phyloP scores from a whole-genome alignment of 2,888 invertebrate genomes.

The Tinea trinotella region DNA sequence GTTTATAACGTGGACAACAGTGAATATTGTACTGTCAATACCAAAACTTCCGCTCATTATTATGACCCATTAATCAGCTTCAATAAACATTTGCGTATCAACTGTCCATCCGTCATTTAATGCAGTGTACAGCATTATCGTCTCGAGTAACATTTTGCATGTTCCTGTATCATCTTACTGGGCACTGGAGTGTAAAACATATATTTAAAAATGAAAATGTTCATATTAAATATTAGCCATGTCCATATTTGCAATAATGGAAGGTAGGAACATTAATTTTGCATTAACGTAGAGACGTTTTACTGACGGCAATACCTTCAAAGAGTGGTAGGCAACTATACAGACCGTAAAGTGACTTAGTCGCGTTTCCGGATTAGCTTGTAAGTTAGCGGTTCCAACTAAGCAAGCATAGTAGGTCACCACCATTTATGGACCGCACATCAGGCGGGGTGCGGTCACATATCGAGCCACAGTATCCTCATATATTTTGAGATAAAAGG shows the following conservation, averaged over 20 bases:
- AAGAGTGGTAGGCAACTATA: no score
- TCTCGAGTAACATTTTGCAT: constrained; percentile 55
- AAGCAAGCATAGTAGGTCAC: no score
- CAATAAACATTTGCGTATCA: constrained; percentile 6
- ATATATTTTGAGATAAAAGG: neutral
- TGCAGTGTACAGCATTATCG: constrained; percentile 23
- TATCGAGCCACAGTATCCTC: no score
- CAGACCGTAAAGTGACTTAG: no score
- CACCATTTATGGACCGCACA: no score
- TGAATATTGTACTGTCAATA: neutral
- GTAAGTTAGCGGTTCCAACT: no score
- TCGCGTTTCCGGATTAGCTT: no score
- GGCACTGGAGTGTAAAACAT: neutral
- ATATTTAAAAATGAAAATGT: neutral
- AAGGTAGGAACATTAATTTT: neutral
- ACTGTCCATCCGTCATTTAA: constrained; percentile 25
- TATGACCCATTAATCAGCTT: constrained; percentile 1
- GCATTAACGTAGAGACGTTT: neutral
- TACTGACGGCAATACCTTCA: no score
- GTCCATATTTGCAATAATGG: neutral
- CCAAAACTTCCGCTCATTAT: constrained; percentile 1
- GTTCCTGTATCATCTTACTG: constrained; percentile 43
- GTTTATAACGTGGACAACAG: neutral
- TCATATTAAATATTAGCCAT: neutral
- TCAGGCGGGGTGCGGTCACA: no score